Base-by-base conservation (phyloP, 2,888 invertebrate genomes). In the Actias luna region DNA sequence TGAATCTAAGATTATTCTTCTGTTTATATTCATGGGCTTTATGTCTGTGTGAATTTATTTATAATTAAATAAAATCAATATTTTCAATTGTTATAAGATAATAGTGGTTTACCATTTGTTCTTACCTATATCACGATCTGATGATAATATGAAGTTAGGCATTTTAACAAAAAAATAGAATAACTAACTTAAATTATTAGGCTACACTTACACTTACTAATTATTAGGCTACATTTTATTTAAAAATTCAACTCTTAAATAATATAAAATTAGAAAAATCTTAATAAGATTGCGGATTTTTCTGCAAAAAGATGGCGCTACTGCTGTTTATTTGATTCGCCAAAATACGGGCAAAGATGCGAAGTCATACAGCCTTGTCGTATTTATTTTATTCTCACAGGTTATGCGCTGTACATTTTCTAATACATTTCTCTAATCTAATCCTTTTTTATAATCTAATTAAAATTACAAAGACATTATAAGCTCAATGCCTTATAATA, bases 101-200 rank as follows among this genome's bases (percentile, higher is more conserved):
- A 63, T 42, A 63, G 39, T 60, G 60, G 42, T 60, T 63, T 63
- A 63, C 58, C 60, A 63, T 63, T 63, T 63, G 60, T 63, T 63
- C 63, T 63, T 63, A 60, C 60, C 63, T 60, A 60, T 63, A 63
- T 63, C 60, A 63, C 63, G 60, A 63, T 55, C 59, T 60, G 60
- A 42, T 55, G 55, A 22, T 55, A 55, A 55, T 55, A 55, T 55
- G 55, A 55, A 55, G 55, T 55, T 63, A 59, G 59, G 35, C 52
- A 59, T 59, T 27, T 52, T 61, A 52, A 33, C 52, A 61, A 61
- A 35, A 61, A 61, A 52, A 61, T 46, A 61, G 55, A 61, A 61
- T 61, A 62, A 61, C 22, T 57, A 62, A 62, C 62, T 36, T 62
- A 58, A 62, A 62, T 57, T 62, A 62, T n/a, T n/a, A n/a, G n/a